phyloP scores from a whole-genome alignment of 2,113 vertebrate species.

The Lamprotornis superbus region DNA sequence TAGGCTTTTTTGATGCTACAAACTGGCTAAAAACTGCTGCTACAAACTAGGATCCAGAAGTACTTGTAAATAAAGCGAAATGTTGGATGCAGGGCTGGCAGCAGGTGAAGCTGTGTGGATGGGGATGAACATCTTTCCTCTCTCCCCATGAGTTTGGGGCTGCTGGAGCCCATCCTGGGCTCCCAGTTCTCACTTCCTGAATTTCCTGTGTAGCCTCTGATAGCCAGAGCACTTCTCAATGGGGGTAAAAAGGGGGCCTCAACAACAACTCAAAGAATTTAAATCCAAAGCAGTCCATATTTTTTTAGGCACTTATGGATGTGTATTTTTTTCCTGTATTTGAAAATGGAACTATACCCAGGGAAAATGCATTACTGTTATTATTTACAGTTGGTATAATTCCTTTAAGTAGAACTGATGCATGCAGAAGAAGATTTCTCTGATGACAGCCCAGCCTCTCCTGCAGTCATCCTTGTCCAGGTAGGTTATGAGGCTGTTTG shows the following conservation, averaged over 20 bases:
- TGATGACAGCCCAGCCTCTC: background rate
- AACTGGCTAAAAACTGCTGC: background rate
- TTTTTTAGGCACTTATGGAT: background rate
- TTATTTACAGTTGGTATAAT: background rate
- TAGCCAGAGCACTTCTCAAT: background rate
- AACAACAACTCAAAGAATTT: background rate
- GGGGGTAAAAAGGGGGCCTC: background rate
- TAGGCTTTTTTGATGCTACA: background rate
- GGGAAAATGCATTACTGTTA: background rate
- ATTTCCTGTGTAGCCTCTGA: background rate
- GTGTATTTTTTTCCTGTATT: background rate
- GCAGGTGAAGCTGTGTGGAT: background rate
- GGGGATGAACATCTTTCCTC: background rate
- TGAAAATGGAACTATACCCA: background rate
- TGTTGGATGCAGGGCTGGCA: background rate
- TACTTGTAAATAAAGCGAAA: background rate
- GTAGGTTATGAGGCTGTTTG: background rate
- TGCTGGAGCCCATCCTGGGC: background rate
- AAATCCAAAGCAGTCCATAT: background rate
- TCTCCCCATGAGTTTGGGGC: background rate
- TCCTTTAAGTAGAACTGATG: background rate
- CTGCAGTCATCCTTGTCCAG: background rate
- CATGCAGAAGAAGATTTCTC: background rate
- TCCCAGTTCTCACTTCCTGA: background rate
- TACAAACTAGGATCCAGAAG: background rate